Percentiles rank a stretch among this genome's conserved stretches.
These are phyloP conservation scores for Nannospalax galili DNA, from an alignment of 2,113 vertebrate genomes.

Conservation along the genomic window DNA sequence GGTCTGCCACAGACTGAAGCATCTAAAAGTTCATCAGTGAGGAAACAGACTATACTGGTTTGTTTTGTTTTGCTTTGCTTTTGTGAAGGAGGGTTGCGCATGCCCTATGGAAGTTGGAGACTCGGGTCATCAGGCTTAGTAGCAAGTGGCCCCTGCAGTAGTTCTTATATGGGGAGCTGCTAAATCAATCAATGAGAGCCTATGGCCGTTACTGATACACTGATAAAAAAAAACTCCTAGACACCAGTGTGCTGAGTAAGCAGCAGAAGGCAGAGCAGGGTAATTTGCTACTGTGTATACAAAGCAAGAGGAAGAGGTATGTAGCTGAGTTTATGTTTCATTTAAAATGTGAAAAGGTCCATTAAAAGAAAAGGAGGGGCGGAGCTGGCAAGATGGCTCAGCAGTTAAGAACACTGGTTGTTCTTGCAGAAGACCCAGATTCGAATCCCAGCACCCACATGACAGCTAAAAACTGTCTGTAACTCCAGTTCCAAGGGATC, in stretches of 20 bases:
- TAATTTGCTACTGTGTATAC: neutral
- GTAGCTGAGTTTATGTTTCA: neutral
- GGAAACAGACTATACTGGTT: neutral
- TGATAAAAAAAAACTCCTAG: neutral
- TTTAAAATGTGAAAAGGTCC: neutral
- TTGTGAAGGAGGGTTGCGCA: neutral
- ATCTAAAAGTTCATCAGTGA: neutral
- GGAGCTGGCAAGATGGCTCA: too few species aligned
- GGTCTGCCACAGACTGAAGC: neutral
- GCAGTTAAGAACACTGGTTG: too few species aligned
- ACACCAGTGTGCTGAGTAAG: neutral
- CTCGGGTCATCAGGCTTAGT: neutral
- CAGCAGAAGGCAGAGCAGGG: neutral
- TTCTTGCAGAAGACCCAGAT: too few species aligned
- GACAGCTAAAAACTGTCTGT: too few species aligned
- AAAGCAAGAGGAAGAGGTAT: neutral
- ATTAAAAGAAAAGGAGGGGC: too few species aligned
- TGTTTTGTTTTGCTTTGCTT: neutral
- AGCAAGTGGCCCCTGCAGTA: neutral
- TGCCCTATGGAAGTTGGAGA: neutral
- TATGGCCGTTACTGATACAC: fast-evolving
- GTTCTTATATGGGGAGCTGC: neutral
- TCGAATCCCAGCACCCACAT: too few species aligned
- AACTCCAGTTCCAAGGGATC: too few species aligned
- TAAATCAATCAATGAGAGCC: neutral